Conservation (phyloP, 2,888 invertebrate genomes). For the Portevinia maculata region DNA sequence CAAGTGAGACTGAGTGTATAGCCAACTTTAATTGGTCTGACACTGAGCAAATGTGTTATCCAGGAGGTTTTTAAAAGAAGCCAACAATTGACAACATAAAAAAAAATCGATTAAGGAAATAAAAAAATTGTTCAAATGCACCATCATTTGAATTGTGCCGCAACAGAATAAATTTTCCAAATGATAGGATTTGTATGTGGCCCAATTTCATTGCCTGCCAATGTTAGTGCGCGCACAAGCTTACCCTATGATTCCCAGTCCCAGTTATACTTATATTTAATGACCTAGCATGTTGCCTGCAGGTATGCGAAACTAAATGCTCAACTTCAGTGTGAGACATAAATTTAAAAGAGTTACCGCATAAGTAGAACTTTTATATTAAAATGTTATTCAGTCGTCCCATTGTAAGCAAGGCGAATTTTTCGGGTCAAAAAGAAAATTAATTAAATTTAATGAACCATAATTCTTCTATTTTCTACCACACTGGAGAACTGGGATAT, state of each 20-base stretch:
- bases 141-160: no score
- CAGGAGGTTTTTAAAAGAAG: no score
- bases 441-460: conserved; percentile 49
- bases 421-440: conserved; percentile 39
- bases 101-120: no score
- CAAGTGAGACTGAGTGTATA: no score
- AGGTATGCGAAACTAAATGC: conserved; percentile 40
- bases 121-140: no score
- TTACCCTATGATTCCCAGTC: not conserved
- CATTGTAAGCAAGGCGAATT: conserved; percentile 21
- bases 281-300: conserved; percentile 2
- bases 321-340: conserved; percentile 10
- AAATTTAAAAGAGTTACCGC: conserved; percentile 28
- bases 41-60: no score
- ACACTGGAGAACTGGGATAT: conserved; percentile 40
- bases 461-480: conserved; percentile 30
- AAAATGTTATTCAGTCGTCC: not conserved
- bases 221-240: not conserved
- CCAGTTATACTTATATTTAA: conserved; percentile 31
- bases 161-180: no score
- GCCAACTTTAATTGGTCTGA: no score
- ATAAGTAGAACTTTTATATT: conserved; percentile 28
- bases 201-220: conserved; percentile 14
- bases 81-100: no score
- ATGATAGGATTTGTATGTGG: no score